Evolutionary conservation across 2,888 invertebrate genomes (phyloP), one percentile per base, ranked within the genome.

Genomic region (Thecophora atra): DNA sequence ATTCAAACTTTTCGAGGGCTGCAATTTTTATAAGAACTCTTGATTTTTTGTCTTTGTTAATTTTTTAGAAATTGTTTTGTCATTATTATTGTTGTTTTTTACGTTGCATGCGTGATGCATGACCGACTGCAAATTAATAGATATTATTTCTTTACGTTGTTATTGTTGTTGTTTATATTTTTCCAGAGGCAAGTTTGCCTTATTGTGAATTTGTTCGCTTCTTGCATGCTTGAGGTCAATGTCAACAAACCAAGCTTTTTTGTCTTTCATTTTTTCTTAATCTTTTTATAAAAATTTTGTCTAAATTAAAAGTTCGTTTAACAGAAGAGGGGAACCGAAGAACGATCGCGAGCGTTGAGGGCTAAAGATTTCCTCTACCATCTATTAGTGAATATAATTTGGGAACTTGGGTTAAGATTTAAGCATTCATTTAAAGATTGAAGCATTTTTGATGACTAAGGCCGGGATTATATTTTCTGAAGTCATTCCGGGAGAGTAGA

Each of bases 81-180:
- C 52, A 21, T 30, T 56, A 7, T 37, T 44, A 44, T 21, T 44
- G 13, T 42, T 68, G 6, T 67, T 52, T n/a, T 56, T 67, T 26
- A n/a, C 28, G 21, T 62, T 54, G 19, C 24, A 37, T 54, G 62
- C 52, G 37, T 52, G n/a, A 54, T 83, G 82, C 85, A 85, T 84
- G 83, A 83, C 77, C 81, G 84, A 81, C 78, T 78, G 75, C 83
- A 83, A 83, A 83, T 83, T 84, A 79, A 77, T 79, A 77, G 77
- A 72, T 60, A 17, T 37, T 52, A 8, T 26, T 17, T 44, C 7
- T 42, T 75, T 74, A 77, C 13, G 54, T 72, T 52, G 51, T 21
- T 37, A 15, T 47, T 47, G 63, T 66, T 66, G 13, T 62, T 66
- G 13, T 30, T 30, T 21, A 13, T 44, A 2, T 8, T 51, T 65